Evolutionary conservation across 2,888 invertebrate genomes (phyloP).

Genomic region (Platycheirus rosarum): DNA sequence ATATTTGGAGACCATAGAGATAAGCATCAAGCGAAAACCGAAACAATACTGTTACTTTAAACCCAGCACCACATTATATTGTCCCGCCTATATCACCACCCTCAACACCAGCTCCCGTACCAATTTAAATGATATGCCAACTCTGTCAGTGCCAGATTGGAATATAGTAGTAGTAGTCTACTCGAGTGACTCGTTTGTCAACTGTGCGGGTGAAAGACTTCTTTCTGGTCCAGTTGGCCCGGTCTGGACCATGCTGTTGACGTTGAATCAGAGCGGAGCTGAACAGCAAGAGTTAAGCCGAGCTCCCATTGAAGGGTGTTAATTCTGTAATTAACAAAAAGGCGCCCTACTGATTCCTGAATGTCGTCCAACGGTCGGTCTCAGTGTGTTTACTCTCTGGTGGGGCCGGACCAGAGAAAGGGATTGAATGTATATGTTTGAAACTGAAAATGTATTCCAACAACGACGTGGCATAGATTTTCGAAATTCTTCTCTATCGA

Average conservation of each 20-base stretch:
- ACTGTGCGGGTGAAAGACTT: conserved; percentile 63
- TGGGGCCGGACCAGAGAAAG: not conserved
- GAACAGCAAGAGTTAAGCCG: not conserved
- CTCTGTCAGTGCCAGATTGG: conserved; percentile 69
- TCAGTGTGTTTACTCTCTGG: not conserved
- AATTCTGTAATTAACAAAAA: conserved; percentile 73
- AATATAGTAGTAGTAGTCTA: conserved; percentile 62
- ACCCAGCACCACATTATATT: conserved; percentile 58
- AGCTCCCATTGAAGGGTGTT: conserved; percentile 66
- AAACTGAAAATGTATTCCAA: conserved; percentile 53
- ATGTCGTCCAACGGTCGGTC: conserved; percentile 47
- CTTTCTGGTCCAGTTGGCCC: conserved; percentile 64
- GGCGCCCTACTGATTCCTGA: conserved; percentile 70
- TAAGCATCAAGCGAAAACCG: conserved; percentile 47
- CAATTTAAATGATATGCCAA: conserved; percentile 73
- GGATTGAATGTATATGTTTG: conserved; percentile 22
- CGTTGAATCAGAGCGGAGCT: conserved; percentile 32
- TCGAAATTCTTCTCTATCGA: conserved; percentile 71
- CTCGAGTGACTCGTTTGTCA: conserved; percentile 73
- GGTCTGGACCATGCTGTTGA: conserved; percentile 56
- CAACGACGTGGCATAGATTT: conserved; percentile 65
- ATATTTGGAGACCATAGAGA: not conserved
- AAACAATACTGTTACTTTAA: conserved; percentile 67
- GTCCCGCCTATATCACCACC: conserved; percentile 67
- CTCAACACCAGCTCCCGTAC: conserved; percentile 33